Evolutionary conservation across 2,888 invertebrate species (phyloP).

Genomic region (Erannis defoliaria): DNA sequence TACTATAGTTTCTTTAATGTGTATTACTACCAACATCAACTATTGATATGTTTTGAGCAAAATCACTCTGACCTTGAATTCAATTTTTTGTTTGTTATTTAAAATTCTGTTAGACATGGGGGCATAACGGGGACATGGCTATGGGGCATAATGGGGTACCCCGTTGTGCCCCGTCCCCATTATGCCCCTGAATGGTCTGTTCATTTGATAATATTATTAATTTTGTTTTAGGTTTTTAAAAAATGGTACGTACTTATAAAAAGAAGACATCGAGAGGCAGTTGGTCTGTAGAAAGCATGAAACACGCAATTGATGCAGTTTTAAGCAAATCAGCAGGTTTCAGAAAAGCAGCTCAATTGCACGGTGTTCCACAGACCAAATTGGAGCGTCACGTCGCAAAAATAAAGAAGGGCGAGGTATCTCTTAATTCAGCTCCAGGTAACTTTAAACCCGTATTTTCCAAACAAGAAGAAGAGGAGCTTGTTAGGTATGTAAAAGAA

Average conservation of each 20-base stretch:
- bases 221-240: not conserved
- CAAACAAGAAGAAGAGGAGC: not conserved
- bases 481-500: not conserved
- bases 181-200: not conserved
- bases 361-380: not conserved
- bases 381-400: not conserved
- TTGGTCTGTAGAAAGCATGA: slow-evolving; percentile 1
- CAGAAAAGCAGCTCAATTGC: not conserved
- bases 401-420: not conserved
- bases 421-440: not conserved
- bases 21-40: not conserved
- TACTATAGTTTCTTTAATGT: not conserved
- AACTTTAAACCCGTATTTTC: not conserved
- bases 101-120: not conserved
- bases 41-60: not conserved
- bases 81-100: not conserved
- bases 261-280: not conserved
- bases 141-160: not conserved
- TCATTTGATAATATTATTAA: not conserved
- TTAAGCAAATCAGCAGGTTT: not conserved
- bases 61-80: not conserved
- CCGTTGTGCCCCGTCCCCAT: not conserved
- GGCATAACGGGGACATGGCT: not conserved
- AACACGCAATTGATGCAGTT: not conserved
- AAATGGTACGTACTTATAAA: not conserved